These are phyloP conservation scores for Acheta domesticus DNA, from an alignment of 2,888 invertebrate species.

Conservation along the genomic window DNA sequence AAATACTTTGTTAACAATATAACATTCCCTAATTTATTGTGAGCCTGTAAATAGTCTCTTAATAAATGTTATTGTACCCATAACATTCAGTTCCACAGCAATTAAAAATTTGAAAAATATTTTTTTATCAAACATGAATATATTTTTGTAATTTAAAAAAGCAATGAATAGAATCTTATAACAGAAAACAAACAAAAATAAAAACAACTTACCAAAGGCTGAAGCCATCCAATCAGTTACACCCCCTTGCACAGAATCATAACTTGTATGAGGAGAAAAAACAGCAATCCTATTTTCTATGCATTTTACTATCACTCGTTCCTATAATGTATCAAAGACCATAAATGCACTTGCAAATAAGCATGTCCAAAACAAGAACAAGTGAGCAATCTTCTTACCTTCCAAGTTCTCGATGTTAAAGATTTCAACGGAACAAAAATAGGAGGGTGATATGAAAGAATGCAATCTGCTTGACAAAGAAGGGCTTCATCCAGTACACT, in stretches of 20 bases:
- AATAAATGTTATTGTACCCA: no score
- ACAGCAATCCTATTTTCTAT: slow-evolving; percentile 81
- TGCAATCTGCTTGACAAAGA: slow-evolving; percentile 64
- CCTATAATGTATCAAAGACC: slow-evolving; percentile 51
- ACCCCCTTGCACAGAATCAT: slow-evolving; percentile 79
- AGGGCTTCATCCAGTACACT: slow-evolving; percentile 80
- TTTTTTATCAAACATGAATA: no score
- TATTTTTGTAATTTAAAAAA: no score
- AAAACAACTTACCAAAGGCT: slow-evolving; percentile 52
- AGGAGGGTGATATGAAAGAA: slow-evolving; percentile 94
- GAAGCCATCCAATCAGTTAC: slow-evolving; percentile 91
- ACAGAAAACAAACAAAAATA: neutral
- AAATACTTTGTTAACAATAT: no score
- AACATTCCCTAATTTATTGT: no score
- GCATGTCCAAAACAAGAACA: neutral
- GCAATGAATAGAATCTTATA: no score
- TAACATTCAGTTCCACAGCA: no score
- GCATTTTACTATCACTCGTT: slow-evolving; percentile 74
- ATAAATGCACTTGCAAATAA: neutral
- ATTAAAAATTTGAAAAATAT: no score
- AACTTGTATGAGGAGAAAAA: slow-evolving; percentile 90
- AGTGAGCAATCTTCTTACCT: slow-evolving; percentile 53
- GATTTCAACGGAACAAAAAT: slow-evolving; percentile 82
- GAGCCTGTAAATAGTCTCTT: no score
- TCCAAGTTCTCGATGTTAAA: slow-evolving; percentile 61